phyloP scores from a whole-genome alignment of 2,113 vertebrate species.

The Castor canadensis region DNA sequence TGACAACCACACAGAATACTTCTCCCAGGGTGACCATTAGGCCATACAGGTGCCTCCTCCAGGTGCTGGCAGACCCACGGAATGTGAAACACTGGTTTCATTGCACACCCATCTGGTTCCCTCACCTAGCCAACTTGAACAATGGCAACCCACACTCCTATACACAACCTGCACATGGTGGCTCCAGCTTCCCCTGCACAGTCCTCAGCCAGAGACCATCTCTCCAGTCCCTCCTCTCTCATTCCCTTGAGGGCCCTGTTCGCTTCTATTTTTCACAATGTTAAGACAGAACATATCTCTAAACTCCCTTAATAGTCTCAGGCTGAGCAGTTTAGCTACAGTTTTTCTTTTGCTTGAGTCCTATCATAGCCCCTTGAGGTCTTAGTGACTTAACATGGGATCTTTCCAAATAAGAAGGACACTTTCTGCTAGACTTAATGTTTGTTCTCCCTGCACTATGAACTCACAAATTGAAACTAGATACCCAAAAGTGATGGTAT shows the following conservation, averaged over 20 bases:
- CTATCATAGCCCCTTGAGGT: background rate
- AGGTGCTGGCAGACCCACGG: background rate
- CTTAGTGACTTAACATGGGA: background rate
- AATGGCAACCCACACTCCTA: background rate
- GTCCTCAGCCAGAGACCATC: background rate
- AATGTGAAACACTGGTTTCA: background rate
- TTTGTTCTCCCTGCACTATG: too few species aligned
- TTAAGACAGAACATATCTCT: background rate
- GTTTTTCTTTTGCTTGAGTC: background rate
- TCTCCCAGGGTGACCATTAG: background rate
- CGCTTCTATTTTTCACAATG: background rate
- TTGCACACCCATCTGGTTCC: background rate
- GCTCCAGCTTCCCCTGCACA: rapidly evolving
- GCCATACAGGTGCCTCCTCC: background rate
- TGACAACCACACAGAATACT: background rate
- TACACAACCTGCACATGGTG: background rate
- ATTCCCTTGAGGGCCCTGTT: background rate
- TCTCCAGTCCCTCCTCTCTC: background rate
- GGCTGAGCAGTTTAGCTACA: background rate
- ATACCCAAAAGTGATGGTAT: background rate
- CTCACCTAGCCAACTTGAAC: background rate
- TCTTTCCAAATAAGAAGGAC: background rate
- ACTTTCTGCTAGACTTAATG: background rate
- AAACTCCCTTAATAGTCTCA: background rate
- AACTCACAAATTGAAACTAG: background rate